Base-by-base conservation (phyloP, 2,113 vertebrate species). In the Anolis sagrei region DNA sequence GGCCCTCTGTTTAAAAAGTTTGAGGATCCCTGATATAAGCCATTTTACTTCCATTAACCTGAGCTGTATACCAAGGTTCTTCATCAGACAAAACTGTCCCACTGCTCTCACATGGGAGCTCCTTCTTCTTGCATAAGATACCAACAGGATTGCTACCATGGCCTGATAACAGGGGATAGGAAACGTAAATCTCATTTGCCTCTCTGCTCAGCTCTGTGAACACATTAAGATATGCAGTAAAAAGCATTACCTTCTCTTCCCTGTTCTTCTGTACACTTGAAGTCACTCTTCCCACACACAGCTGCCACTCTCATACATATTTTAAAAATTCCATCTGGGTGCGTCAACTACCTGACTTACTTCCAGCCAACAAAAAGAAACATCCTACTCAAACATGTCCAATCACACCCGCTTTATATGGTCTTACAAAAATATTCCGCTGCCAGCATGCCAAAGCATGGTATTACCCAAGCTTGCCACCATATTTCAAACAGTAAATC, bases 291-390 rank as follows among this genome's bases (percentile, higher is more conserved):
- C 96, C 96, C 95, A 96, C 96, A 95, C 93, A 95, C 96, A 97
- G 95, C 96, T 97, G 96, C 93, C 95, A 93, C 95, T 92, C 93
- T 87, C 92, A 95, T 96, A 90, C 93, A 95, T 94, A 95, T 93
- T 96, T 93, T 92, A 96, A 94, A 95, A 92, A 92, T 89, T 95
- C 96, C 96, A 97, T 97, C 96, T 97, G 96, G 95, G 94, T 94
- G 93, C 90, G 92, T 94, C 96, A 96, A 93, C 95, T 93, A 95
- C 95, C 91, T 94, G 96, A 96, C 94, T 94, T 96, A 93, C 94
- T 93, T 93, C 89, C 92, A 95, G 93, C 89, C 92, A 96, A 92
- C 90, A 95, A 92, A 95, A 96, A 95, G 90, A 91, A 92, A 95
- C 86, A 32, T 95, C 95, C 95, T 94, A 95, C 93, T 95, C 92